Evolutionary conservation across 2,797 vertebrate species (phyloP).

Genomic region (Todus mexicanus): DNA sequence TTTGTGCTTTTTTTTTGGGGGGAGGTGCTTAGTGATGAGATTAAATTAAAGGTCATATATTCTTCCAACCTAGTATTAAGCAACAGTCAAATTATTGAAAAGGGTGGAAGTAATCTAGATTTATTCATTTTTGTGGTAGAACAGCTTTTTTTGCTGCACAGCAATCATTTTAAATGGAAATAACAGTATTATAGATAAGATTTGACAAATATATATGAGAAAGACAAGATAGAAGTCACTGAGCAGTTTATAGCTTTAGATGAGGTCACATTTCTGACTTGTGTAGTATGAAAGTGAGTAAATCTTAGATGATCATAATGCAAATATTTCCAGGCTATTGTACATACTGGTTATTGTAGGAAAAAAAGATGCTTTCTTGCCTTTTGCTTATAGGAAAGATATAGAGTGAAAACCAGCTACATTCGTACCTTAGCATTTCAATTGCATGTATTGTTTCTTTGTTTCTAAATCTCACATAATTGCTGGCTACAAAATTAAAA

Average conservation of each 20-base stretch:
- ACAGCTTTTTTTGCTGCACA: neutral
- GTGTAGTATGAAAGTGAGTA: constrained; percentile 12
- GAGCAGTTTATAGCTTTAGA: constrained; percentile 10
- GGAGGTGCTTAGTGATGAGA: constrained; percentile 10
- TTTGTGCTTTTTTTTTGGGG: neutral
- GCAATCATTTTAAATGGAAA: neutral
- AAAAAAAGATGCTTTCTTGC: neutral
- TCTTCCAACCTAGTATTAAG: neutral
- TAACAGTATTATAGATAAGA: constrained; percentile 10
- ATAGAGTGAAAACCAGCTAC: neutral
- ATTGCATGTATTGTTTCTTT: neutral
- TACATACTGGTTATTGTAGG: neutral
- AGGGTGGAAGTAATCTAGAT: neutral
- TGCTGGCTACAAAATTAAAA: constrained; percentile 42
- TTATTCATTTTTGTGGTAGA: constrained; percentile 37
- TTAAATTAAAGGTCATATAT: neutral
- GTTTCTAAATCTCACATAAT: constrained; percentile 28
- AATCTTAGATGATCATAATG: constrained; percentile 3
- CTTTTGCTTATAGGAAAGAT: neutral
- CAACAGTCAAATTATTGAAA: constrained; percentile 32
- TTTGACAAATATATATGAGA: constrained; percentile 62
- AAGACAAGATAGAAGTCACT: constrained; percentile 38
- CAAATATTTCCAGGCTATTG: neutral
- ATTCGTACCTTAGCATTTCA: neutral
- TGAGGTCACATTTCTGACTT: constrained; percentile 43